A percentile compares a stretch with the other conserved stretches of the same genome.
Evolutionary conservation across 1,140 invertebrate genomes (phyloP).

Genomic region (Teleogryllus occipitalis): DNA sequence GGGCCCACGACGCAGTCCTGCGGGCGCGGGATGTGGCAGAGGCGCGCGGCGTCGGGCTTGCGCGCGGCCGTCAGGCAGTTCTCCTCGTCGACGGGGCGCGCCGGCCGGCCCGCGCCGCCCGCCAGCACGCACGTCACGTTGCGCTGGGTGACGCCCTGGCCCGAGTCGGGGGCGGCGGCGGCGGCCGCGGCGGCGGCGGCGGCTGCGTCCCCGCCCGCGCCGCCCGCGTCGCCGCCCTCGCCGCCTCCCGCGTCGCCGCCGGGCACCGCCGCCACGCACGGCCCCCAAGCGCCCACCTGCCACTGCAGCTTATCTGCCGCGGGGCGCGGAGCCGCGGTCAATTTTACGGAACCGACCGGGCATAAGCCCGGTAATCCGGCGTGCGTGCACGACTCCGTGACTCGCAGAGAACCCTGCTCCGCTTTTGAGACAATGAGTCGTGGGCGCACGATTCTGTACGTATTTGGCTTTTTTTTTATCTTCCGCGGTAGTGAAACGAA

Average conservation of each 20-base stretch:
- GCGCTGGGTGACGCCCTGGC: slow-evolving; percentile 28
- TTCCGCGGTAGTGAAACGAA: too few species aligned
- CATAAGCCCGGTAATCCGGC: background rate
- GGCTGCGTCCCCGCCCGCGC: slow-evolving; percentile 24
- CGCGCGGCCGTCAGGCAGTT: slow-evolving; percentile 31
- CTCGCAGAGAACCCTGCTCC: too few species aligned
- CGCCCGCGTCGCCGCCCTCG: slow-evolving; percentile 29
- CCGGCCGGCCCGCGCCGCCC: slow-evolving; percentile 19
- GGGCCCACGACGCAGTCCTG: slow-evolving; percentile 34
- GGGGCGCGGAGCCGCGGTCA: background rate
- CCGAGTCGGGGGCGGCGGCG: slow-evolving; percentile 7
- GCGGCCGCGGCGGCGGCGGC: background rate
- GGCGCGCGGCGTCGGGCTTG: slow-evolving; percentile 27
- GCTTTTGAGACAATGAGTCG: too few species aligned
- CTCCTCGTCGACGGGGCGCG: slow-evolving; percentile 31
- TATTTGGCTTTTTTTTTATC: too few species aligned
- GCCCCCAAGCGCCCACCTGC: slow-evolving; percentile 32
- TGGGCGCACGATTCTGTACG: too few species aligned
- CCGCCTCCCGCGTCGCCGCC: slow-evolving; percentile 2
- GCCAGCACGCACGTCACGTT: slow-evolving; percentile 32
- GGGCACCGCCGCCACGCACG: slow-evolving; percentile 24
- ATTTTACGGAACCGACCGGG: background rate
- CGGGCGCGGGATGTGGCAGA: slow-evolving; percentile 29
- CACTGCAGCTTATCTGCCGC: slow-evolving; percentile 32
- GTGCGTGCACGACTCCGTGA: too few species aligned